Base-by-base conservation (phyloP, 2,113 vertebrate genomes). In the Boulengeromyrus knoepffleri region DNA sequence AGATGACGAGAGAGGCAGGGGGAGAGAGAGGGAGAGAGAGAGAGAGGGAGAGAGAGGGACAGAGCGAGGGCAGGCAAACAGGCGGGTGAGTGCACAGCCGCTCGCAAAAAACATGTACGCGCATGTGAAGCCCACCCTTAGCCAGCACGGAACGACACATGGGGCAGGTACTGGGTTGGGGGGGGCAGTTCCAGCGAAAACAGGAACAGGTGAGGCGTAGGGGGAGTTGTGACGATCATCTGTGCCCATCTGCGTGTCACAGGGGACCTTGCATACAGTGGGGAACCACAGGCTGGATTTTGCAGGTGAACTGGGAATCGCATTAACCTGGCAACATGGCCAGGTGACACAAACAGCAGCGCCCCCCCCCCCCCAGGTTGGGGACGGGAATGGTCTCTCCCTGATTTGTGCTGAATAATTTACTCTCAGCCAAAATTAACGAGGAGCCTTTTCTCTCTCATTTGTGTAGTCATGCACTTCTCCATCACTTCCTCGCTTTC, bases 91-190 rank as follows among this genome's bases (percentile, higher is more conserved):
- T 89, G 92, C 93, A 92, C 92, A 90, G 94, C 92, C 92, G 94
- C 93, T 93, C 90, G 91, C 84, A 90, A 21, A 15, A 70, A 87
- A 91, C 90, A 92, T 56, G 85, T 50, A 85, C 31, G 13, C 53
- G 94, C 92, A 92, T 93, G 95, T 91, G 93, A 92, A 92, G 93
- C 92, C 93, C 92, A 90, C 31, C 2, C 52, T 21, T 58, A 80
- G 62, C 1, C n/a, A n/a, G 8, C 52, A 90, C 92, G 91, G 91
- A 93, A 91, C 91, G 93, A 86, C 93, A 93, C 94, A 94, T 92
- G 91, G 77, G 94, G 93, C 92, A 92, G 92, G 92, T 94, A 91
- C 94, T 94, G 50, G 50, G 95, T 94, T 95, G 95, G 93, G 94
- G 93, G 94, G 94, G 93, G 93, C 89, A 84, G 91, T 92, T 90